Conservation (phyloP, 2,888 invertebrate genomes). For the Therioaphis trifolii region DNA sequence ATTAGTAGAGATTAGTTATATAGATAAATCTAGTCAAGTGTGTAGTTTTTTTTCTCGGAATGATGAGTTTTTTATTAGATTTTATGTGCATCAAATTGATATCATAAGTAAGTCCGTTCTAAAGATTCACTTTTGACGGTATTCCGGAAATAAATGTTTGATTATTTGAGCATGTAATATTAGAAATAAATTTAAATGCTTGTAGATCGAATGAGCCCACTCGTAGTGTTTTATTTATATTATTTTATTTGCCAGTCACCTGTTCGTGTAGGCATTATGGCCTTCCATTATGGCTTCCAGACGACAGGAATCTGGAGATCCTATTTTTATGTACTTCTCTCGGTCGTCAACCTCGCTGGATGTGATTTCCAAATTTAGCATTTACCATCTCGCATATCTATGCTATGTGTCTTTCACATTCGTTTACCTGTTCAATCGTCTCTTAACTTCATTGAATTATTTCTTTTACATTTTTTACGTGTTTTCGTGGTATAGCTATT, state of each 20-base stretch:
- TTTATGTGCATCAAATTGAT: slow-evolving; percentile 8
- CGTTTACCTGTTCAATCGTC: neutral
- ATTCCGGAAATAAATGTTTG: neutral
- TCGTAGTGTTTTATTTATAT: slow-evolving; percentile 5
- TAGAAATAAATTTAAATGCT: neutral
- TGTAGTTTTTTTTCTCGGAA: neutral
- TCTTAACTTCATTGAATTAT: neutral
- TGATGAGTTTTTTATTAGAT: neutral
- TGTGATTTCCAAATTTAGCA: slow-evolving; percentile 57
- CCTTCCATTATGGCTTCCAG: slow-evolving; percentile 32
- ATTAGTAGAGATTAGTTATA: neutral
- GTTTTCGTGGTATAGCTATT: neutral
- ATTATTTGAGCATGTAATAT: neutral
- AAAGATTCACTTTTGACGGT: neutral
- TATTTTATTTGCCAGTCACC: neutral
- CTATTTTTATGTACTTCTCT: slow-evolving; percentile 56
- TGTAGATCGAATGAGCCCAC: neutral
- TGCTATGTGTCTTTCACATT: neutral
- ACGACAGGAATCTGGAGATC: slow-evolving; percentile 44
- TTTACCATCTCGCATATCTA: neutral
- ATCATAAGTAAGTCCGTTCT: slow-evolving; percentile 51
- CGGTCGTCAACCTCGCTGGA: slow-evolving; percentile 57
- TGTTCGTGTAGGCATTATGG: slow-evolving; percentile 20
- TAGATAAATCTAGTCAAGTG: slow-evolving; percentile 9
- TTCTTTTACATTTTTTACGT: neutral